Conservation (phyloP, 2,888 invertebrate genomes). For the Hymenopus coronatus region DNA sequence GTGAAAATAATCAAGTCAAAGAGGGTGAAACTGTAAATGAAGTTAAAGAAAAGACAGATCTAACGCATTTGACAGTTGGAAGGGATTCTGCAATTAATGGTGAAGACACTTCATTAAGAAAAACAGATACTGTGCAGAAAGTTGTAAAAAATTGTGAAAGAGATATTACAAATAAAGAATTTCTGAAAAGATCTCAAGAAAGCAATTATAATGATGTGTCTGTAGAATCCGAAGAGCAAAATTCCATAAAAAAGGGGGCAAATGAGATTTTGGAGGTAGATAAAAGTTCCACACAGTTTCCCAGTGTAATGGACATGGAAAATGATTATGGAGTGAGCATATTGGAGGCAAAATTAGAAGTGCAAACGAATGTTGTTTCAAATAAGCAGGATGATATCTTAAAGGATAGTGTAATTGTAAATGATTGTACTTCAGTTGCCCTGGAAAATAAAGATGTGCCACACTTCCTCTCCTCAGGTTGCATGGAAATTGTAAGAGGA, state of each 20-base stretch:
- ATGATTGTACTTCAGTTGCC: background rate
- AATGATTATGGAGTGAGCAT: background rate
- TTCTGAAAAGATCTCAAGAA: background rate
- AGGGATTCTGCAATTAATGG: background rate
- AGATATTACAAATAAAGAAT: background rate
- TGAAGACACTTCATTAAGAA: background rate
- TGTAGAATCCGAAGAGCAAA: background rate
- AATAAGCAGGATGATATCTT: background rate
- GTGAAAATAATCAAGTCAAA: background rate
- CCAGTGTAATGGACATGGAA: background rate
- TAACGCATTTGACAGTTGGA: background rate
- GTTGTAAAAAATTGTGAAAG: background rate
- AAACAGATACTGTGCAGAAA: background rate
- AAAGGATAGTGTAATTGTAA: background rate
- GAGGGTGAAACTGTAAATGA: background rate
- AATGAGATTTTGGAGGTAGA: background rate
- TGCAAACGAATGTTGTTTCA: background rate
- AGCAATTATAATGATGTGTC: background rate
- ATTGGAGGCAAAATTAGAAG: background rate
- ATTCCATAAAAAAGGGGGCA: background rate
- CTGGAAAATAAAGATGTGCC: conserved; percentile 6
- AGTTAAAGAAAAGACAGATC: background rate
- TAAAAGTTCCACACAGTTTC: background rate
- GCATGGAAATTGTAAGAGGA: conserved; percentile 13
- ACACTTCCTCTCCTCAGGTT: conserved; percentile 26